phyloP scores from a whole-genome alignment of 2,797 vertebrate species.

The Onychomys arenicola region DNA sequence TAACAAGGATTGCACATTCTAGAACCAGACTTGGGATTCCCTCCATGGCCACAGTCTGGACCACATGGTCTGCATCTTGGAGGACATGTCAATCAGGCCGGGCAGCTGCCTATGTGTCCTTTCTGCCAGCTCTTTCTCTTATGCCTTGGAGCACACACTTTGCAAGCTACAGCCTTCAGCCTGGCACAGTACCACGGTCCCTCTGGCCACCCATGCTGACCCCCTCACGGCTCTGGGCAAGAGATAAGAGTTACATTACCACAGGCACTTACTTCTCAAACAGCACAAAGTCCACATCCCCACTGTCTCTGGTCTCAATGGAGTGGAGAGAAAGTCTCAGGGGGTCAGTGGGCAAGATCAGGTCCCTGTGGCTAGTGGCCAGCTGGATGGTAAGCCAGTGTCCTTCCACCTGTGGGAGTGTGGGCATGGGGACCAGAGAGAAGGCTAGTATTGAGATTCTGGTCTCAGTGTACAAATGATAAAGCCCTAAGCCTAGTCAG shows the following conservation, averaged over 20 bases:
- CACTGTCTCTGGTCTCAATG: neutral
- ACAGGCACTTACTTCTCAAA: slow-evolving; percentile 35
- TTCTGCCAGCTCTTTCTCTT: neutral
- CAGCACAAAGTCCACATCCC: neutral
- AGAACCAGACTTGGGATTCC: neutral
- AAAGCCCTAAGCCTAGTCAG: accelerated
- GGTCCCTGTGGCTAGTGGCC: neutral
- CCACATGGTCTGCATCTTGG: neutral
- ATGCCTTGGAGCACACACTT: neutral
- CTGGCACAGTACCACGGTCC: accelerated
- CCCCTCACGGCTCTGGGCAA: neutral
- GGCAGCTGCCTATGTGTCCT: neutral
- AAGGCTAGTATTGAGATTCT: neutral
- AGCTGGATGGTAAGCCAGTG: slow-evolving; percentile 53
- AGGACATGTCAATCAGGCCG: neutral
- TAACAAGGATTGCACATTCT: neutral
- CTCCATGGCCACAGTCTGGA: too few relatives aligned
- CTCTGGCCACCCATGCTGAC: neutral
- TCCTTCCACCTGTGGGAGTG: slow-evolving; percentile 27
- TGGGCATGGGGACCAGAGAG: accelerated
- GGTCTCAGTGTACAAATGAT: neutral
- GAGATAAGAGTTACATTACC: neutral
- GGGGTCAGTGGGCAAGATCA: slow-evolving; percentile 44
- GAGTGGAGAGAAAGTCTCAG: slow-evolving; percentile 36
- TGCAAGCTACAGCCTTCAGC: neutral